A percentile compares a stretch with the other conserved stretches of the same genome.
Evolutionary conservation across 2,797 vertebrate species (phyloP).

Genomic region (Sus cebifrons): DNA sequence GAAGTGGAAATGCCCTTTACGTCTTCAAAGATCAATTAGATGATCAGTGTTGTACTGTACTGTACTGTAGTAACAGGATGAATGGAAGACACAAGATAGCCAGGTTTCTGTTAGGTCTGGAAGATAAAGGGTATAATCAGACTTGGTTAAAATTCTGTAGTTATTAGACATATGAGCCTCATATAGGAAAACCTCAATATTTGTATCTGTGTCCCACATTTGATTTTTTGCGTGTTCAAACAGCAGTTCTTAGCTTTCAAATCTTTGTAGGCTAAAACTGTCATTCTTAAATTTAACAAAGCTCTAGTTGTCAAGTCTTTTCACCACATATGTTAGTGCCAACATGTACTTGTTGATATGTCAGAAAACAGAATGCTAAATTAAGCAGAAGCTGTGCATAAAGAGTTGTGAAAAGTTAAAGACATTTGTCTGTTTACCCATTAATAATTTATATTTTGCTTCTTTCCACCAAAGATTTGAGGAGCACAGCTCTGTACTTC

Average conservation of each 20-base stretch:
- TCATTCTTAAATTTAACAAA: conserved; percentile 55
- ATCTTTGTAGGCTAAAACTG: not conserved
- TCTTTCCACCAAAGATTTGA: conserved; percentile 1
- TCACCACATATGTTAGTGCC: conserved; percentile 10
- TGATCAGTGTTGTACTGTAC: not conserved
- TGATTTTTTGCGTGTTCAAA: conserved; percentile 37
- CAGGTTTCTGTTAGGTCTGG: not conserved
- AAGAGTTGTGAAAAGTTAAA: conserved; percentile 14
- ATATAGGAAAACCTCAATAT: not conserved
- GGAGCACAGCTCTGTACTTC: not conserved
- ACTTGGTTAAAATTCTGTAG: not conserved
- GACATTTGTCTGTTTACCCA: not conserved
- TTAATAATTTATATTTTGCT: not conserved
- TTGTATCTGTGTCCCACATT: not conserved
- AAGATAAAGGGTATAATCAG: not conserved
- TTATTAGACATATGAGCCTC: not conserved
- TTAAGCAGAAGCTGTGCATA: conserved; percentile 28
- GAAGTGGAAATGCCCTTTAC: not conserved
- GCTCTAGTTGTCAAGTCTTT: conserved; percentile 43
- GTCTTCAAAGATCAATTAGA: not conserved
- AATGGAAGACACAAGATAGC: not conserved
- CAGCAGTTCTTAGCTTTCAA: conserved; percentile 7
- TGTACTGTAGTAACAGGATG: not conserved
- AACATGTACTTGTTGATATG: not conserved
- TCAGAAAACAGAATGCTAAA: conserved; percentile 54